A percentile compares a stretch with the other conserved stretches of the same genome.
These are phyloP conservation scores for Caenorhabditis japonica DNA, from an alignment of 2,888 invertebrate genomes.

Conservation along the genomic window DNA sequence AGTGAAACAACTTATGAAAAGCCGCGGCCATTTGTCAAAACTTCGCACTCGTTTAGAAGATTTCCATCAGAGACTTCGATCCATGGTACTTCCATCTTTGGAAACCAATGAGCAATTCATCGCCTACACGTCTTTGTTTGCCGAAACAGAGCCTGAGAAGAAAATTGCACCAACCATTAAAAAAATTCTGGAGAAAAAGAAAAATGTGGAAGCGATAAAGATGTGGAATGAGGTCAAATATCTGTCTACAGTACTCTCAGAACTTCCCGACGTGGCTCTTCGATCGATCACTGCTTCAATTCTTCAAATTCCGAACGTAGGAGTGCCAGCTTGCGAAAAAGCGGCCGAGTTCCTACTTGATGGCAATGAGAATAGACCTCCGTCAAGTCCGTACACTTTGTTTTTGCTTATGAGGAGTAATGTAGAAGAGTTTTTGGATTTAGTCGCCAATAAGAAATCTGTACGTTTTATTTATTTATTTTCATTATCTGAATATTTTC, in stretches of 20 bases:
- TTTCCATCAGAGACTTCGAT: slow-evolving; percentile 49
- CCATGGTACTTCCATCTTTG: slow-evolving; percentile 52
- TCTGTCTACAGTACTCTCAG: slow-evolving; percentile 17
- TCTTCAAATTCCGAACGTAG: slow-evolving; percentile 38
- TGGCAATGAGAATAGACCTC: slow-evolving; percentile 54
- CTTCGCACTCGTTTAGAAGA: slow-evolving; percentile 40
- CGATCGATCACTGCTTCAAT: slow-evolving; percentile 17
- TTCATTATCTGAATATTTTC: not conserved
- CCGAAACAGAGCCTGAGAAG: slow-evolving; percentile 55
- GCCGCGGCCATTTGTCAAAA: slow-evolving; percentile 51
- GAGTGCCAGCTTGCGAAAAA: slow-evolving; percentile 48
- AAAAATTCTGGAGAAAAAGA: slow-evolving; percentile 52
- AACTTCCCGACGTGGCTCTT: slow-evolving; percentile 53
- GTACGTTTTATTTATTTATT: slow-evolving; percentile 25
- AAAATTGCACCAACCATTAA: slow-evolving; percentile 38
- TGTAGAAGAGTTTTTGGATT: slow-evolving; percentile 51
- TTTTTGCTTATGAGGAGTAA: slow-evolving; percentile 44
- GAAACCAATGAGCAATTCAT: slow-evolving; percentile 57
- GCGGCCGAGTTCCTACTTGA: slow-evolving; percentile 47
- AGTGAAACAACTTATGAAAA: slow-evolving; percentile 51
- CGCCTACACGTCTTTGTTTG: slow-evolving; percentile 56
- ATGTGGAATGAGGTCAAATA: slow-evolving; percentile 46
- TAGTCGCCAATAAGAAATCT: slow-evolving; percentile 56
- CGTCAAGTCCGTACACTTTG: slow-evolving; percentile 35
- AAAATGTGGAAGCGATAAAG: slow-evolving; percentile 32